Percentiles rank a stretch among this genome's conserved stretches.
Evolutionary conservation across 2,113 vertebrate species (phyloP).

Genomic region (Anthoscopus minutus): DNA sequence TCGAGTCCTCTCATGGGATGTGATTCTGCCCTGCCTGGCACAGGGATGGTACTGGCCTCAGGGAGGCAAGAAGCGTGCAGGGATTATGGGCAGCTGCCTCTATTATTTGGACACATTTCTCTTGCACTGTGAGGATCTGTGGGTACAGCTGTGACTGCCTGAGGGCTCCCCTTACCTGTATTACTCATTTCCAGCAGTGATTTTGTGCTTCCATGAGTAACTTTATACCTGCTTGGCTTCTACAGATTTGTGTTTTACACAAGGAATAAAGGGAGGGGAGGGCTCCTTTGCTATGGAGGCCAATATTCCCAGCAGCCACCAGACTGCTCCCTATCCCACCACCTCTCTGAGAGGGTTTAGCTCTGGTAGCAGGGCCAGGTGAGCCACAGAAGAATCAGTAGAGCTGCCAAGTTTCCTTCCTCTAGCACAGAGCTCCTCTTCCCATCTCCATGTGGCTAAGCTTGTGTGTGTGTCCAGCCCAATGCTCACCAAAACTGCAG

Average conservation of each 20-base stretch:
- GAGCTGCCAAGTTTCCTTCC: not conserved
- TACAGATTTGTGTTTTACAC: not conserved
- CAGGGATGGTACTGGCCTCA: fast-evolving
- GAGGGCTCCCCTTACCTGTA: not conserved
- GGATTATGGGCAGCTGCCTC: not conserved
- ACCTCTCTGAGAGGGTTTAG: not conserved
- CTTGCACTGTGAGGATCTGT: not conserved
- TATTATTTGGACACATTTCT: not conserved
- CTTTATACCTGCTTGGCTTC: not conserved
- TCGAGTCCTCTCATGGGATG: not conserved
- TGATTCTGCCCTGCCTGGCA: not conserved
- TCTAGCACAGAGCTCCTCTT: not conserved
- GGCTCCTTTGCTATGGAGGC: not conserved
- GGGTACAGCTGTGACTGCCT: not conserved
- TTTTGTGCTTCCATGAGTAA: not conserved
- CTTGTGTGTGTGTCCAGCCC: not conserved
- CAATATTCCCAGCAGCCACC: not conserved
- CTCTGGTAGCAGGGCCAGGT: not conserved
- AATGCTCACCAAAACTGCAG: fast-evolving
- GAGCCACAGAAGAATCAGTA: not conserved
- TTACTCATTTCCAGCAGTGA: not conserved
- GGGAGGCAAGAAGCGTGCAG: not conserved
- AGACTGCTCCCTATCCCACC: not conserved
- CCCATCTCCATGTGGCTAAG: not conserved
- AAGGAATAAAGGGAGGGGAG: not conserved